Conservation (phyloP, 1,140 invertebrate genomes). For the Drosophila setifemur region DNA sequence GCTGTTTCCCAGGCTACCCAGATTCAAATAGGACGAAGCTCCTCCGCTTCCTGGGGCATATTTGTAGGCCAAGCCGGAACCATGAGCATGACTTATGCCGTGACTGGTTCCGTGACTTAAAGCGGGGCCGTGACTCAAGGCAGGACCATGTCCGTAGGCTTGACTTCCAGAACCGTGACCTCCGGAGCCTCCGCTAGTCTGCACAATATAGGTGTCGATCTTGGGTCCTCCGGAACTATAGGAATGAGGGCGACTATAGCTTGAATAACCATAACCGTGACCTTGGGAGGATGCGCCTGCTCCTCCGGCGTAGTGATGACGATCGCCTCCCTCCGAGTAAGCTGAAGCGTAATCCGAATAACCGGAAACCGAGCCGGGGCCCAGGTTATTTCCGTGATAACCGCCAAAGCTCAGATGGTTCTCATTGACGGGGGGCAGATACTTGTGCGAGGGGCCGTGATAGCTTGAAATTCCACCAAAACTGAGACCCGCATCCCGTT, state of each 20-base stretch:
- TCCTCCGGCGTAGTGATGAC: constrained; percentile 57
- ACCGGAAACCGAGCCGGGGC: neutral
- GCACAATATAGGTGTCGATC: constrained; percentile 68
- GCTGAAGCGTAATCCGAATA: constrained; percentile 18
- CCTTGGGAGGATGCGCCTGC: neutral
- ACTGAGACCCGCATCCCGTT: constrained; percentile 3
- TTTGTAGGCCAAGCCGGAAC: constrained; percentile 30
- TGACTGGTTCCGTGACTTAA: neutral
- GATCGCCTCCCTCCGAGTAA: constrained; percentile 21
- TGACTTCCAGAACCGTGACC: neutral
- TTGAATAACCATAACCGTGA: constrained; percentile 31
- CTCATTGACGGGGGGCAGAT: constrained; percentile 49
- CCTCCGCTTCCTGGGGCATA: constrained; percentile 4
- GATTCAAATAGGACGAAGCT: constrained; percentile 9
- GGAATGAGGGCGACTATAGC: constrained; percentile 12
- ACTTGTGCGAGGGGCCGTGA: constrained; percentile 69
- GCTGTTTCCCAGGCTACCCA: constrained; percentile 11
- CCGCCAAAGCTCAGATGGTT: constrained; percentile 6
- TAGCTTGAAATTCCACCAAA: constrained; percentile 30
- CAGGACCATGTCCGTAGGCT: neutral
- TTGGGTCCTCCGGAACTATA: constrained; percentile 37
- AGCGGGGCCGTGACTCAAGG: neutral
- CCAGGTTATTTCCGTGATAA: constrained; percentile 28
- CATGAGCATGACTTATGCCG: neutral
- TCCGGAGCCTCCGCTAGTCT: constrained; percentile 31